These are phyloP conservation scores for Drosophila asahinai DNA, from an alignment of 1,140 invertebrate genomes.

Conservation along the genomic window DNA sequence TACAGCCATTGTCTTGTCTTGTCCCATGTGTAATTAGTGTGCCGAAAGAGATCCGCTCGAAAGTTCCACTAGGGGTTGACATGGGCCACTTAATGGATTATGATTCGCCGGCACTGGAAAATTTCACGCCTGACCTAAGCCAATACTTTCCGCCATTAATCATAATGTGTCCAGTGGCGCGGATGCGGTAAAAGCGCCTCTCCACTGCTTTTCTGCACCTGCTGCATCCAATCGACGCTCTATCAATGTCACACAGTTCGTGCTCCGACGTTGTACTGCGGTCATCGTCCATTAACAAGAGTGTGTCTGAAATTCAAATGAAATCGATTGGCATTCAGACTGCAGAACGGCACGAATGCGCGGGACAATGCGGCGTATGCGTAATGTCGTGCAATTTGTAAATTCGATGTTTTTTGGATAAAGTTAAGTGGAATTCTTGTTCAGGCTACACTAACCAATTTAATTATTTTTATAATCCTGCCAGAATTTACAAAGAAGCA, in stretches of 20 bases:
- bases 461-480: too few relatives aligned
- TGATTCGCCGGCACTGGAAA: conserved; percentile 34
- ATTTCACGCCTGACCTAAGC: conserved; percentile 58
- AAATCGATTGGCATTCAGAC: conserved; percentile 7
- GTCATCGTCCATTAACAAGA: conserved; percentile 42
- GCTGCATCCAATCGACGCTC: conserved; percentile 35
- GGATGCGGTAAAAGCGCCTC: conserved; percentile 43
- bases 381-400: conserved; percentile 9
- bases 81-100: conserved; percentile 69
- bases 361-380: conserved; percentile 23
- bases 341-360: neutral
- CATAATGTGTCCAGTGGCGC: conserved; percentile 50
- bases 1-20: conserved; percentile 35
- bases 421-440: neutral
- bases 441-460: too few relatives aligned
- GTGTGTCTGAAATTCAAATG: conserved; percentile 43
- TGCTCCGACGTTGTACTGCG: conserved; percentile 5
- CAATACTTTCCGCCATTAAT: conserved; percentile 47
- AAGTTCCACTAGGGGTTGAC: conserved; percentile 33
- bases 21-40: conserved; percentile 65
- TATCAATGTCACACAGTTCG: conserved; percentile 52
- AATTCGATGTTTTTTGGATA: neutral
- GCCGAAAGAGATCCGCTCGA: conserved; percentile 62
- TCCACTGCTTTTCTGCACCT: conserved; percentile 22
- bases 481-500: too few relatives aligned